Conservation (phyloP, 2,113 vertebrate genomes). For the Tricholaema leucomelas region DNA sequence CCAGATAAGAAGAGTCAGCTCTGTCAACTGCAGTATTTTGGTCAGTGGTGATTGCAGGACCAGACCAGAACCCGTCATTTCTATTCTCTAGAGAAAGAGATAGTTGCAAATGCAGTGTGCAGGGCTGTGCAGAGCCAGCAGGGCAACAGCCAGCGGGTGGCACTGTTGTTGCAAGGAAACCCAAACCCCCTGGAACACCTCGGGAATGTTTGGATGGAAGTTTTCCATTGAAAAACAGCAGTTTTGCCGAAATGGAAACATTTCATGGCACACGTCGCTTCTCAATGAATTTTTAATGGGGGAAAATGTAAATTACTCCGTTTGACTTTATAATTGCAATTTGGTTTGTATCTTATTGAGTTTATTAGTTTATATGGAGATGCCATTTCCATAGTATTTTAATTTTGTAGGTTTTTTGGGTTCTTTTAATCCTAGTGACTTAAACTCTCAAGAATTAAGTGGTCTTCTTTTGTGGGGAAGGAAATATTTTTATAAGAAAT, state of each 20-base stretch:
- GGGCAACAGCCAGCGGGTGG: constrained; percentile 22
- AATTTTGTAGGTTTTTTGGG: not conserved
- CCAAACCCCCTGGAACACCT: not conserved
- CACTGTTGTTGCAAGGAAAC: constrained; percentile 52
- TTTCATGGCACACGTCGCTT: constrained; percentile 8
- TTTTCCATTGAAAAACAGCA: constrained; percentile 41
- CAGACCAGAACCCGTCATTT: not conserved
- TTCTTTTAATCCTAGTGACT: not conserved
- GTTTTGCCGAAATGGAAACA: constrained; percentile 24
- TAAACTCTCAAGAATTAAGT: not conserved
- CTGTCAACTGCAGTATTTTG: not conserved
- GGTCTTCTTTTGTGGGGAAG: not conserved
- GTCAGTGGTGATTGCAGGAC: not conserved
- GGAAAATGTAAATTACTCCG: constrained; percentile 12
- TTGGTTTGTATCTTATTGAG: not conserved
- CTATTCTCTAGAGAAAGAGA: not conserved
- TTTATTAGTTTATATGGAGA: not conserved
- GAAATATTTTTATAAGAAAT: not conserved
- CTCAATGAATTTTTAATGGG: not conserved
- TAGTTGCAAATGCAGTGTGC: too few relatives aligned
- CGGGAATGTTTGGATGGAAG: constrained; percentile 20
- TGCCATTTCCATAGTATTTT: not conserved
- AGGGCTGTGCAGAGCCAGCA: not conserved
- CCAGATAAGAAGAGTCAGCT: not conserved
- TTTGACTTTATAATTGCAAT: constrained; percentile 15